Base-by-base conservation (phyloP, 2,113 vertebrate species). In the Narcine bancroftii region DNA sequence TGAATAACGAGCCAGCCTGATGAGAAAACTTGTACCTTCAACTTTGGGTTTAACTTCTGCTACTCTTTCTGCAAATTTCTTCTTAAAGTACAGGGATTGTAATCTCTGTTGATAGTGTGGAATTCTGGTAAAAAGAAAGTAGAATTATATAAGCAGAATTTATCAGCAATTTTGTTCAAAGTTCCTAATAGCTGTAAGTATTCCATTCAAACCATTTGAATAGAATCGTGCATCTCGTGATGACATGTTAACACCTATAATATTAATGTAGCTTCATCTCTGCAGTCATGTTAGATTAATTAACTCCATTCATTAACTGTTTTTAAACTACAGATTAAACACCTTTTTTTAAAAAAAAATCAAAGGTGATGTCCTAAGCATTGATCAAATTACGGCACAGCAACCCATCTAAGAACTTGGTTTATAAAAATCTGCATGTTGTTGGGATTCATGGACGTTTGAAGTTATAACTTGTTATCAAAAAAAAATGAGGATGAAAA, bases 51-150 rank as follows among this genome's bases (percentile, higher is more conserved):
- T 99, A 93, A 99, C 96, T 95, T 99, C 99, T 36, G 97, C 97
- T 94, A 99, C 97, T 93, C 99, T 97, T 95, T 99, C 99, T n/a
- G 98, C 97, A 97, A 99, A 99, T 95, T 99, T 99, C 96, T 99
- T 99, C 93, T 99, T 99, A 95, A 99, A 99, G 96, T 99, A 99
- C 65, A 99, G 94, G 0, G 98, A 98, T 93, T 99, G 98, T 81
- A 99, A 94, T 94, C 98, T 96, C 95, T 99, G 98, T 94, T 99
- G 98, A 95, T 99, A 99, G 95, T 99, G 99, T 96, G 98, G 99
- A 95, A 99, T 99, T 96, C 99, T 98, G 94, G 24, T 91, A 92
- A 94, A 93, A 93, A 91, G 89, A 94, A 85, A 91, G 92, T n/a
- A 11, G 45, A 50, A 45, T 3, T 26, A 42, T 42, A 6, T 45